Evolutionary conservation across 2,797 vertebrate species (phyloP), one percentile per base, ranked within the genome.

Genomic region (Enteromius unitaeniatus): DNA sequence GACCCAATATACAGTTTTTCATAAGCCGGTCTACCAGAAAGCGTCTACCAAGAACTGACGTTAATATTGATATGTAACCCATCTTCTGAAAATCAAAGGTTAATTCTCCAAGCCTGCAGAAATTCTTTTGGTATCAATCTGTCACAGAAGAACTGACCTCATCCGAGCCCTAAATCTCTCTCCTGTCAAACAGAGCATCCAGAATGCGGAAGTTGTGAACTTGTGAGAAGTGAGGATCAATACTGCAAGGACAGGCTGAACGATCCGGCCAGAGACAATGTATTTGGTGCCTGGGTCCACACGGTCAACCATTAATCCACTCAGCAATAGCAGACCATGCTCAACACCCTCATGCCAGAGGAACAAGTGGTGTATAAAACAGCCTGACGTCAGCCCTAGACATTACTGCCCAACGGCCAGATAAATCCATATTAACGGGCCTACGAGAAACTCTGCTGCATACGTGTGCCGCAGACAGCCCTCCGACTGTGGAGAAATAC

Each of bases 381-480:
- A 91, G 79, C 87, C 81, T 91, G 93, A 93, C 92, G 86, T 94
- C 94, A 93, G 90, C 84, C 86, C 53, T 86, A 92, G 91, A 89
- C 90, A 90, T 87, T 85, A 89, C 90, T 89, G 91, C 91, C 91
- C 87, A 91, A 53, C 78, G 86, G 85, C 78, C 89, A 91, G 90
- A 95, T 93, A 95, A 93, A 95, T 95, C 93, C 93, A 94, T 92
- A 95, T 95, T 94, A 94, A 92, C 86, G 64, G 89, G 85, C 89
- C 91, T 89, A 93, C 88, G 91, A 92, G 91, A 89, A 90, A 91
- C 91, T 90, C 89, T 92, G 92, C 94, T 92, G 91, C 87, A 89
- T 89, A 88, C 88, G 89, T 53, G 28, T 84, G 86, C 87, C 26
- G 3, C 68, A 75, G 34, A 82, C 76, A 65, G 55, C 72, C 81